A percentile compares a stretch with the other conserved stretches of the same genome.
These are phyloP conservation scores for Nannospalax galili DNA, from an alignment of 2,113 vertebrate genomes.

Conservation along the genomic window DNA sequence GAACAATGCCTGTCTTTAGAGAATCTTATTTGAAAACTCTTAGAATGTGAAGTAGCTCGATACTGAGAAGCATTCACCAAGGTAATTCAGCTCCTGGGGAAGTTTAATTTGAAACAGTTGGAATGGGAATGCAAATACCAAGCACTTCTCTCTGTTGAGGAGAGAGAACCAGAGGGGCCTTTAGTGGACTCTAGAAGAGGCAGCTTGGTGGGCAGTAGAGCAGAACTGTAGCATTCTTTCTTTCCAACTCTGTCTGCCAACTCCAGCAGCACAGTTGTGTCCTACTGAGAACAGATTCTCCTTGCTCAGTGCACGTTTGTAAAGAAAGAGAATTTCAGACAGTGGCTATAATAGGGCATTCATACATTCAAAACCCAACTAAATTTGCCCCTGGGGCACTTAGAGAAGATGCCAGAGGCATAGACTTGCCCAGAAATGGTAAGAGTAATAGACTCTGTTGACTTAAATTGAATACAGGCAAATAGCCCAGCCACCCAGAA, in stretches of 20 bases:
- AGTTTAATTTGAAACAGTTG: constrained; percentile 66
- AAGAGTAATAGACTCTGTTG: constrained; percentile 10
- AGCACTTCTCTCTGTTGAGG: constrained; percentile 22
- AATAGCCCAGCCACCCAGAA: neutral
- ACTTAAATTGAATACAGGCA: constrained; percentile 19
- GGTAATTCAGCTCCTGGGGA: constrained; percentile 59
- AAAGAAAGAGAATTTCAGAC: constrained; percentile 71
- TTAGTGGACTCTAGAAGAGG: constrained; percentile 51
- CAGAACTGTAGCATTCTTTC: constrained; percentile 19
- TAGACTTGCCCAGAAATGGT: constrained; percentile 20
- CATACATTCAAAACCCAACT: constrained; percentile 58
- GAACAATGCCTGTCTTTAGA: constrained; percentile 54
- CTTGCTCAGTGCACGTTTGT: constrained; percentile 60
- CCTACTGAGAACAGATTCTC: constrained; percentile 60
- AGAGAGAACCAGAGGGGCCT: constrained; percentile 24
- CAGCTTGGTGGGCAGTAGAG: constrained; percentile 20
- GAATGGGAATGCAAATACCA: neutral
- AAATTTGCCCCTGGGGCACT: constrained; percentile 7
- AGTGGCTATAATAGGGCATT: constrained; percentile 60
- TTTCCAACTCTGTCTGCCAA: constrained; percentile 37
- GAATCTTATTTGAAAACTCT: constrained; percentile 48
- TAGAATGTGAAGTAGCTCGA: constrained; percentile 13
- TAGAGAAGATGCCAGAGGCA: constrained; percentile 25
- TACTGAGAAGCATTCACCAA: constrained; percentile 40
- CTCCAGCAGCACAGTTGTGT: constrained; percentile 58